phyloP scores from a whole-genome alignment of 1,140 invertebrate species.

The Schmidtea mediterranea region DNA sequence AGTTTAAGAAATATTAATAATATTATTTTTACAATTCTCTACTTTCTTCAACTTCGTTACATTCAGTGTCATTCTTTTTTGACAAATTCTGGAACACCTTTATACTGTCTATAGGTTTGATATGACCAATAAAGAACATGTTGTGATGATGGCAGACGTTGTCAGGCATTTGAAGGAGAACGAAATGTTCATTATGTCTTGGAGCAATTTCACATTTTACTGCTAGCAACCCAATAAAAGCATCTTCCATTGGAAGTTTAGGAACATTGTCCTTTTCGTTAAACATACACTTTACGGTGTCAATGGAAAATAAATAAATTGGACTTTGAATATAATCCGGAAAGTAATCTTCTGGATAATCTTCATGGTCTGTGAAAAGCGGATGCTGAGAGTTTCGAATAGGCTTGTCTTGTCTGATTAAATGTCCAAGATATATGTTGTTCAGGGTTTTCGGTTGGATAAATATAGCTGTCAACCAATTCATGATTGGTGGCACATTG shows the following conservation, averaged over 20 bases:
- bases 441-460: too few species aligned
- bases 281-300: not conserved
- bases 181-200: not conserved
- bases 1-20: too few species aligned
- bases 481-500: not conserved
- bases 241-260: slow-evolving; percentile 3
- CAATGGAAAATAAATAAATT: not conserved
- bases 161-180: not conserved
- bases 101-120: not conserved
- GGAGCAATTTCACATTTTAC: not conserved
- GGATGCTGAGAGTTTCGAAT: slow-evolving; percentile 1
- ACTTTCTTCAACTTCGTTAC: too few species aligned
- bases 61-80: too few species aligned
- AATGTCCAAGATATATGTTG: not conserved
- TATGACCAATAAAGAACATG: not conserved
- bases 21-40: too few species aligned
- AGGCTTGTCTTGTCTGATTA: slow-evolving; percentile 1
- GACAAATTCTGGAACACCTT: not conserved
- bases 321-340: slow-evolving; percentile 4
- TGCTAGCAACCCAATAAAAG: slow-evolving; percentile 1
- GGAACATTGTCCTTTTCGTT: too few species aligned
- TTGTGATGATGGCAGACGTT: not conserved
- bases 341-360: slow-evolving; percentile 4
- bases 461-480: not conserved
- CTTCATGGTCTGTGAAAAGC: not conserved